Evolutionary conservation across 2,888 invertebrate genomes (phyloP), one percentile per base, ranked within the genome.

Genomic region (Seladonia tumulorum): DNA sequence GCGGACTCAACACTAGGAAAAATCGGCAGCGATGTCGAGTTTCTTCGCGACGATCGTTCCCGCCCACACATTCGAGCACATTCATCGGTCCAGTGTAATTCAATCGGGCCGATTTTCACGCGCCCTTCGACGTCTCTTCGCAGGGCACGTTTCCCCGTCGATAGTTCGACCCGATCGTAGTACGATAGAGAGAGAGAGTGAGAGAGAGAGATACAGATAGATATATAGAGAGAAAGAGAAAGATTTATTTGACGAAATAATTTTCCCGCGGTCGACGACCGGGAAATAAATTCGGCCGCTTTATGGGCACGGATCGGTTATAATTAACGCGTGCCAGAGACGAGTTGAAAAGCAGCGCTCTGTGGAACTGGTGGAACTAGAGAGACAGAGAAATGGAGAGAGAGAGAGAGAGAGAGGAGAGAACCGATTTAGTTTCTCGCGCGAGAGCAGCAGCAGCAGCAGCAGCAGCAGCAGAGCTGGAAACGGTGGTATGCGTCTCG

Each of bases 201-300:
- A 60, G n/a, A 12, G 2, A 60, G n/a, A 12, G 57, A 60, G 22
- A n/a, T 10, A n/a, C 18, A 35, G 39, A 22, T 42, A 74, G 25
- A 72, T 14, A 8, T 57, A 5, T 39, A 35, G 18, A 35, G 29
- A 35, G 16, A 5, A 18, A 66, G 1, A 66, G 0, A 22, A 10
- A 77, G 83, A 85, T 85, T 85, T 85, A 85, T 84, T 79, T 78
- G 78, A 78, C 71, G 79, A 84, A 84, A 84, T 83, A 84, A 85
- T 85, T 83, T 72, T 79, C 53, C 77, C 63, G 12, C 35, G 14
- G 63, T 42, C 63, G 79, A 76, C 79, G 49, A 29, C 72, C 45
- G 73, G 85, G 72, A 73, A 85, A 85, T 85, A 85, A 85, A 85
- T 85, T 85, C 49, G 74, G 73, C 35, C 68, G 76, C 76, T 85